Percentiles rank a stretch among this genome's conserved stretches.
Conservation (phyloP, 2,888 invertebrate species). For the Trileptium ribeirensis region DNA sequence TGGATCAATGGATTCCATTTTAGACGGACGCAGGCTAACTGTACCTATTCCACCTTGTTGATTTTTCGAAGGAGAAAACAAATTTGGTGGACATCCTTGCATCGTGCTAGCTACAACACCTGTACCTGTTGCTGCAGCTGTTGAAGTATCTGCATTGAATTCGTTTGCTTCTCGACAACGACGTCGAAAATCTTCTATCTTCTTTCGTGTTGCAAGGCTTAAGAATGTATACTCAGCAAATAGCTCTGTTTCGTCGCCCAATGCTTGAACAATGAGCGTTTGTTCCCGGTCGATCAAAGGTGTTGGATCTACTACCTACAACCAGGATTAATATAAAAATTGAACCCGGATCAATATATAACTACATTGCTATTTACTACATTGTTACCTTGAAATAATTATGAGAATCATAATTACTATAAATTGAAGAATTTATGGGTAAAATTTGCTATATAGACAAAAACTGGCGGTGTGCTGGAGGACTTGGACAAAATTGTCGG, state of each 20-base stretch:
- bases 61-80: neutral
- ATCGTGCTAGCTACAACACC: neutral
- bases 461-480: too few species aligned
- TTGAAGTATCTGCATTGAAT: conserved; percentile 29
- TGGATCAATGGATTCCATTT: conserved; percentile 40
- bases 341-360: too few species aligned
- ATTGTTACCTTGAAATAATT: too few species aligned
- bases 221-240: conserved; percentile 50
- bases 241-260: conserved; percentile 47
- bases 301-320: conserved; percentile 47
- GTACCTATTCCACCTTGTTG: neutral
- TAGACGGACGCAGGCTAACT: neutral
- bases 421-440: too few species aligned
- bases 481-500: too few species aligned
- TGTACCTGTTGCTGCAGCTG: neutral
- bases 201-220: conserved; percentile 31
- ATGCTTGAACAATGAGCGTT: conserved; percentile 48
- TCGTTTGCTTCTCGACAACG: conserved; percentile 49
- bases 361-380: too few species aligned
- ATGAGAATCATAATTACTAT: too few species aligned
- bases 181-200: conserved; percentile 46
- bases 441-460: too few species aligned
- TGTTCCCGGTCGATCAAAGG: conserved; percentile 48
- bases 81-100: neutral
- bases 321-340: neutral